Conservation (phyloP, 2,113 vertebrate species). For the Hemicordylus capensis region DNA sequence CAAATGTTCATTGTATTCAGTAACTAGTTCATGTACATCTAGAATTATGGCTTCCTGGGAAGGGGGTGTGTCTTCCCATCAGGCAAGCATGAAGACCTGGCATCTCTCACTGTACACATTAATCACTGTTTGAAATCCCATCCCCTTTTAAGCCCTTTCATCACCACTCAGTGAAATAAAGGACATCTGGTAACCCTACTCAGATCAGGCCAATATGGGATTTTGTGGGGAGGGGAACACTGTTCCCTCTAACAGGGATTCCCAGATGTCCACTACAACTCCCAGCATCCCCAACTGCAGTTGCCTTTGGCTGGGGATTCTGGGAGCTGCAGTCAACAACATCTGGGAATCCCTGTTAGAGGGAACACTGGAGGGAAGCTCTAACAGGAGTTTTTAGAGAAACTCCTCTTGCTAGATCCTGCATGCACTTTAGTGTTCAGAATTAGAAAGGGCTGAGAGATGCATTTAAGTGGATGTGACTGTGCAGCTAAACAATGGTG, state of each 20-base stretch:
- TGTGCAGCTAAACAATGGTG: neutral
- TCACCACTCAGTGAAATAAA: neutral
- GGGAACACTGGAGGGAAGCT: too few relatives aligned
- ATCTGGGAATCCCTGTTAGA: too few relatives aligned
- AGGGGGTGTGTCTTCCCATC: neutral
- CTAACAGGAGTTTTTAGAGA: neutral
- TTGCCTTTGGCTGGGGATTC: too few relatives aligned
- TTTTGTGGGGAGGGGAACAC: neutral
- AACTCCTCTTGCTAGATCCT: neutral
- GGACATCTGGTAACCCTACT: neutral
- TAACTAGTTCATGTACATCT: neutral
- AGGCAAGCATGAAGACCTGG: neutral
- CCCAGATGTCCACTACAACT: too few relatives aligned
- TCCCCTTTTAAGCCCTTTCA: neutral
- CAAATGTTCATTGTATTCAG: neutral
- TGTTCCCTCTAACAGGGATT: too few relatives aligned
- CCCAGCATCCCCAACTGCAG: too few relatives aligned
- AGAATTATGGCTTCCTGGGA: neutral
- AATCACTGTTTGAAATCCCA: neutral
- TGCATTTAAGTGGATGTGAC: neutral
- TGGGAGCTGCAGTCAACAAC: too few relatives aligned
- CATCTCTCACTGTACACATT: neutral
- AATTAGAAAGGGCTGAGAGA: neutral
- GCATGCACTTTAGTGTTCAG: neutral
- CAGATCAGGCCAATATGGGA: neutral